phyloP scores from a whole-genome alignment of 2,113 vertebrate species.

The Climacteris rufus region DNA sequence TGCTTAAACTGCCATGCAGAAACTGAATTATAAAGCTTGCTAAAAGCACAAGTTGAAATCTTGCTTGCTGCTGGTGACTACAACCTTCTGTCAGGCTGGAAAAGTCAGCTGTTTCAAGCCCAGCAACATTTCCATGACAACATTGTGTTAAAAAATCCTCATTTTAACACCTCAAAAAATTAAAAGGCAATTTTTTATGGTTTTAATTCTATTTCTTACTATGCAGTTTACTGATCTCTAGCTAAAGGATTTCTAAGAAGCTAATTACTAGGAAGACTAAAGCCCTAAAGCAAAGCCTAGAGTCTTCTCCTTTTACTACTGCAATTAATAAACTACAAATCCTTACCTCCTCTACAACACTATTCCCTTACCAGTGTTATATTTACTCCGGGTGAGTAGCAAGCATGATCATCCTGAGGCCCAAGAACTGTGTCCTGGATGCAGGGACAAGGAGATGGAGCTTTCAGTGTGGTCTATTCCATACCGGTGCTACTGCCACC shows the following conservation, averaged over 20 bases:
- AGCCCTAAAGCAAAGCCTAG: neutral
- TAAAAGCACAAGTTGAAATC: neutral
- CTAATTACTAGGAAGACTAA: neutral
- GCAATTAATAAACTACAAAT: neutral
- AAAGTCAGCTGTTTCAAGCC: neutral
- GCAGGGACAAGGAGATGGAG: neutral
- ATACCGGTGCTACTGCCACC: neutral
- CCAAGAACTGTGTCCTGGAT: neutral
- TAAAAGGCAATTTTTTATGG: neutral
- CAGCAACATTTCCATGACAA: neutral
- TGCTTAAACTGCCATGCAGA: neutral
- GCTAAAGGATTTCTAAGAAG: neutral
- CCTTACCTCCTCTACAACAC: neutral
- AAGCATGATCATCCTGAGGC: neutral
- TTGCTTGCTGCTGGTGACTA: neutral
- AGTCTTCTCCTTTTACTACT: neutral
- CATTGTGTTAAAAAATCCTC: neutral
- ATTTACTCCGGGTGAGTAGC: neutral
- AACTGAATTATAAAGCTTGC: neutral
- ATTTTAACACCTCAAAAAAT: neutral
- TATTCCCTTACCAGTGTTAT: neutral
- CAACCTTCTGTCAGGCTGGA: neutral
- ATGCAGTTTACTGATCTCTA: neutral
- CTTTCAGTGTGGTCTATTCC: neutral
- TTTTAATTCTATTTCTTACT: neutral